A percentile compares a stretch with the other conserved stretches of the same genome.
Evolutionary conservation across 1,140 invertebrate genomes (phyloP).

Genomic region (Ctenoplectra terminalis): DNA sequence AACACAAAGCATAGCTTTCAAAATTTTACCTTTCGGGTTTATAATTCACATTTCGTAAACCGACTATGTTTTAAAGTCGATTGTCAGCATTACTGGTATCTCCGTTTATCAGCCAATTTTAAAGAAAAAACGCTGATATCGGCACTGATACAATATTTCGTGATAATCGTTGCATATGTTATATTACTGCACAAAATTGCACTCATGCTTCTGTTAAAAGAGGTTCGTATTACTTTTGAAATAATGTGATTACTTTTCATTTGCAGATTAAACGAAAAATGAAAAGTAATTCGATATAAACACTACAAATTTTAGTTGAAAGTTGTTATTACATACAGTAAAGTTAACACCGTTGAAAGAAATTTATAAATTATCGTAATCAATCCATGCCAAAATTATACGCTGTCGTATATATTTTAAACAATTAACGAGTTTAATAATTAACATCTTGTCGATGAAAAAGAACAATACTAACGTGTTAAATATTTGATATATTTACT

Average conservation of each 20-base stretch:
- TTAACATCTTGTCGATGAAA: neutral
- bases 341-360: no score
- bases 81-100: neutral
- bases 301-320: neutral
- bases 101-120: neutral
- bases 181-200: neutral
- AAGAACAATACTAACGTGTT: no score
- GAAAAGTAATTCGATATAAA: neutral
- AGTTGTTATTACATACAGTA: neutral
- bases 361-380: no score
- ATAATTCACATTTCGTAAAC: neutral
- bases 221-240: neutral
- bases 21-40: neutral
- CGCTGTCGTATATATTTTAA: neutral
- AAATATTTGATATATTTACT: neutral
- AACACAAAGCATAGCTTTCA: conserved; percentile 7
- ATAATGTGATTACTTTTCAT: accelerated
- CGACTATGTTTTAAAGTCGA: neutral
- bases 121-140: neutral
- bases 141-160: neutral
- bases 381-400: no score
- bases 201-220: neutral
- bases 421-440: neutral
- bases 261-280: neutral
- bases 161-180: neutral